Evolutionary conservation across 2,113 vertebrate genomes (phyloP), one percentile per base, ranked within the genome.

Genomic region (Taurulus bubalis): DNA sequence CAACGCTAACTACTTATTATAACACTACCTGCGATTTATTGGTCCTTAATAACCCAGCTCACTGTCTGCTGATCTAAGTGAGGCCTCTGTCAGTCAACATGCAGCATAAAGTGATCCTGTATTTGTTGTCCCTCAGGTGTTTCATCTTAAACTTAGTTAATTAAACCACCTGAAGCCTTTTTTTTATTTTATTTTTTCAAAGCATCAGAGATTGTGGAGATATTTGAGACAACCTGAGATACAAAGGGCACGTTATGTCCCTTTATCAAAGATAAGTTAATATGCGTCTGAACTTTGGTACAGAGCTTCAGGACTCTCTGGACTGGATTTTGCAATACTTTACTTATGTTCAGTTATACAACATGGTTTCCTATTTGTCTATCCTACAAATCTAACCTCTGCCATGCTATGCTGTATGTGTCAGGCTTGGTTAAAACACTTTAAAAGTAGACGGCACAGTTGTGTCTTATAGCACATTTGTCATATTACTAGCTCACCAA

Each of bases 211-310:
- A 34, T 49, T 75, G 51, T 67, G 24, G 12, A 47, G 16, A 53
- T 36, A 34, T 58, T 32, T 36, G 8, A 42, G 20, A 59, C 4
- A 63, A 32, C 3, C 1, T 22, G 3, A 71, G 11, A 66, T 53
- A 53, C 51, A 62, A 79, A 60, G 40, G 42, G 28, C 60, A 10
- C 60, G 32, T 60, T 53, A 32, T 72, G 36, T 65, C 26, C 32
- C 79, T 82, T 58, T 91, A 85, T 93, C 83, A 70, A 26, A 30
- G 74, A 83, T 80, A 62, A 68, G 64, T 60, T 80, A 40, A 16
- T n/a, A n/a, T 9, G 30, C 80, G 38, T 76, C 7, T 91, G 89
- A 92, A 92, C 90, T 92, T 92, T 94, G 79, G 65, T 65, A 89
- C 90, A 76, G 85, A 89, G 84, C 36, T 85, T 85, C 67, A 82